Base-by-base conservation (phyloP, 2,888 invertebrate species). In the Coleophora flavipennella region DNA sequence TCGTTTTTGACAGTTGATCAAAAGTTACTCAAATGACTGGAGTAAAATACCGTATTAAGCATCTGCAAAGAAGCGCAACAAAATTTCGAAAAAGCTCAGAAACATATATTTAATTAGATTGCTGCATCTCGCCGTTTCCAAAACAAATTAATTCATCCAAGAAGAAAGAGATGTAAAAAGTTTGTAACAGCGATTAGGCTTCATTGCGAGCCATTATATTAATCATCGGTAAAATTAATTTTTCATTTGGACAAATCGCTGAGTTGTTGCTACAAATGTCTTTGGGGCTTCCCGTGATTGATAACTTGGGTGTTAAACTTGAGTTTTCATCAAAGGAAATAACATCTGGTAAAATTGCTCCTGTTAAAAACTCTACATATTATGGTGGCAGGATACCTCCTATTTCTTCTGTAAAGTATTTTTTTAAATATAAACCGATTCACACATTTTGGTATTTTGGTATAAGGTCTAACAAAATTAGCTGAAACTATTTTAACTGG, bases 151-250 rank as follows among this genome's bases (percentile, higher is more conserved):
- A 81, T 81, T 81, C 73, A 67, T 68, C 74, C 74, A 74, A 77
- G 68, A 83, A 71, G 74, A 79, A 81, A 20, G 20, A 6, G 83
- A 81, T 78, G 83, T 80, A 79, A 84, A 84, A 84, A 84, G 70
- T 81, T 81, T 72, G 62, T 68, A 83, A 84, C 79, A 80, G 62
- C 84, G 69, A 81, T 84, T 80, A 84, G 69, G 64, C 74, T 83
- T 83, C 78, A 84, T 84, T 76, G 68, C 76, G 54, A 55, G 57
- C 67, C 73, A 81, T 84, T 81, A 81, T 70, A 83, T 81, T 80
- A 84, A 84, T 84, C 83, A 81, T 80, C 71, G 74, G 74, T 75
- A 66, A 80, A 80, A 83, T 81, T 79, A 80, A 84, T 84, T 81
- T 83, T 81, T 81, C 84, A 81, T 81, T 81, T 72, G 75, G 70